phyloP scores from a whole-genome alignment of 2,888 invertebrate species.

The Perdita meconis region DNA sequence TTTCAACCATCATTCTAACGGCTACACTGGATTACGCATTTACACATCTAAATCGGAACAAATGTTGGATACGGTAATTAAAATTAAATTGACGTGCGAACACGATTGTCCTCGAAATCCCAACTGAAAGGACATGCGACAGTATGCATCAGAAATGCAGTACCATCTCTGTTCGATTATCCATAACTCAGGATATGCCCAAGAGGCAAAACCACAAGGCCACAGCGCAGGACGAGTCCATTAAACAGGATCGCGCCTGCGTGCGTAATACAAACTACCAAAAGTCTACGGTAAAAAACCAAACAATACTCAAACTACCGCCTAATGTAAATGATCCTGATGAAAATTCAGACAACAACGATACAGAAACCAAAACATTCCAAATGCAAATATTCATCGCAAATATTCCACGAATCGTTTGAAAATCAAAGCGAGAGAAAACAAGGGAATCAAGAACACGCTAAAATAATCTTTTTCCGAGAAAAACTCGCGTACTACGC shows the following conservation, averaged over 20 bases:
- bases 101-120: no score
- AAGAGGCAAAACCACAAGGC: slow-evolving; percentile 37
- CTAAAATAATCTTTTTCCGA: no score
- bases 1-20: no score
- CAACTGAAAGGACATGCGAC: slow-evolving; percentile 31
- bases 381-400: neutral
- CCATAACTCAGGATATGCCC: slow-evolving; percentile 25
- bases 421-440: neutral
- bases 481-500: no score
- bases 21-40: no score
- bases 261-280: neutral
- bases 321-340: no score
- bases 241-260: slow-evolving; percentile 22
- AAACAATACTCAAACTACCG: neutral
- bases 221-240: slow-evolving; percentile 50
- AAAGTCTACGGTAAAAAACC: neutral
- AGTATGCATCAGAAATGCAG: slow-evolving; percentile 12
- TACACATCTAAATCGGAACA: no score
- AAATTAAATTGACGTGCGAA: no score
- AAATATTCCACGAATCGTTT: no score
- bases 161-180: slow-evolving; percentile 31
- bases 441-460: neutral
- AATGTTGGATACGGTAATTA: no score
- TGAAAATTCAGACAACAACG: neutral
- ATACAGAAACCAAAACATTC: neutral